Evolutionary conservation across 2,113 vertebrate genomes (phyloP), one percentile per base, ranked within the genome.

Genomic region (Sarotherodon lohbergeri): DNA sequence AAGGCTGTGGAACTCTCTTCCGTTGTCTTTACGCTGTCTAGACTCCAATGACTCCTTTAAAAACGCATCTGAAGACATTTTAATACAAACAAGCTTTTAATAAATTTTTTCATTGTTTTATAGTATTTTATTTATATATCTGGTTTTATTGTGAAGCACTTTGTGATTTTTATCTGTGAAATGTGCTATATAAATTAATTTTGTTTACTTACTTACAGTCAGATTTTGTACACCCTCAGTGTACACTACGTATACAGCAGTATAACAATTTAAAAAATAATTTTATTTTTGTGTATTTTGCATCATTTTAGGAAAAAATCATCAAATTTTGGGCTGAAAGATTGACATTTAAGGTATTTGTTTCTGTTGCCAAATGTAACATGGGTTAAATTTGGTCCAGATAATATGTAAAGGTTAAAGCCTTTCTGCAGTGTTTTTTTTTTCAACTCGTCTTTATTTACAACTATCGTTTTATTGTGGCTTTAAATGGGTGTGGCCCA

Each of bases 81-180:
- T 61, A 32, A 32, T 32, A 0, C 27, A 61, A 61, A 61, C 57
- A 8, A 32, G 1, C 27, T 32, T 61, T 61, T 61, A 61, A 59
- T 57, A 4, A 2, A 3, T 59, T 61, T 32, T 61, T 61, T 61
- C 27, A 61, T 6, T 61, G 57, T 17, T 32, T 61, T 32, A 32
- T 61, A 17, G 17, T 61, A 61, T 61, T 32, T 32, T 61, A 32
- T 61, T 61, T 32, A 61, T 61, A 61, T 61, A 61, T 61, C 57
- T 32, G 29, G 57, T 14, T 32, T 61, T 61, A 61, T 61, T 61
- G 29, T 61, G 14, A 61, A 61, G 29, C 29, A 2, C 14, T 9
- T 61, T 0, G 0, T 61, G 1, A 17, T 61, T 61, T 61, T 61
- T 32, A 61, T 17, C 57, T 61, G 14, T 0, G 0, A 59, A 59